These are phyloP conservation scores for Dysidea cf. avara DNA, from an alignment of 37 sponge, comb jelly and placozoan genomes.

Conservation along the genomic window DNA sequence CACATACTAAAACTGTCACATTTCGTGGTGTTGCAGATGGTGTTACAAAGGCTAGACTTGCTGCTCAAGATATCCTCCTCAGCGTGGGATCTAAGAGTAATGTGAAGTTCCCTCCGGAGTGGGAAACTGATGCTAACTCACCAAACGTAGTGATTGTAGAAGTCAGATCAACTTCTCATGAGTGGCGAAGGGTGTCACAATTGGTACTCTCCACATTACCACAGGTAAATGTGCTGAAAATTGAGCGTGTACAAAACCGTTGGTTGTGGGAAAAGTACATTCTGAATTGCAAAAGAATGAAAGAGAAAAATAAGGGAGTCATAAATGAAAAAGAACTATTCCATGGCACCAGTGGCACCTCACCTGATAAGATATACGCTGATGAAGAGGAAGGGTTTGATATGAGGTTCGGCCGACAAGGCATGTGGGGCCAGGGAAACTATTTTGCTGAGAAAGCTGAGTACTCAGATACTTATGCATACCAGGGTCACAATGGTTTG, in stretches of 20 bases:
- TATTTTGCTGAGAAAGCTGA: constrained; percentile 60
- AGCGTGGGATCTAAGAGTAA: no score
- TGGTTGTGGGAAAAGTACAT: constrained; percentile 57
- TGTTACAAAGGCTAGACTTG: no score
- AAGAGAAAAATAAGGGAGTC: constrained; percentile 23
- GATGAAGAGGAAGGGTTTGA: constrained; percentile 52
- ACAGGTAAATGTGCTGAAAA: not conserved
- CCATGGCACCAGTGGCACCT: constrained; percentile 52
- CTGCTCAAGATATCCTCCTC: no score
- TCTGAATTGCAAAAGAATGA: constrained; percentile 35
- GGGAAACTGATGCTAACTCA: constrained; percentile 3
- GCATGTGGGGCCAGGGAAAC: constrained; percentile 51
- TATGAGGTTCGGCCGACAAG: constrained; percentile 23
- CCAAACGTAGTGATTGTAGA: not conserved
- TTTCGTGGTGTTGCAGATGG: no score
- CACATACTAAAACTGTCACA: no score
- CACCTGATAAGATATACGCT: constrained; percentile 38
- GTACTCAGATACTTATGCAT: constrained; percentile 35
- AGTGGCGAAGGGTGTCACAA: not conserved
- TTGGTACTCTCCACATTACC: constrained; percentile 14
- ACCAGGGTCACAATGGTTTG: not conserved
- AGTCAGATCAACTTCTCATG: constrained; percentile 7
- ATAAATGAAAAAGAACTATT: constrained; percentile 54
- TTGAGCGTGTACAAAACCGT: constrained; percentile 60
- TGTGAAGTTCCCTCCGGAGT: constrained; percentile 13